Evolutionary conservation across 2,888 invertebrate genomes (phyloP).

Genomic region (Eretmocerus hayati): DNA sequence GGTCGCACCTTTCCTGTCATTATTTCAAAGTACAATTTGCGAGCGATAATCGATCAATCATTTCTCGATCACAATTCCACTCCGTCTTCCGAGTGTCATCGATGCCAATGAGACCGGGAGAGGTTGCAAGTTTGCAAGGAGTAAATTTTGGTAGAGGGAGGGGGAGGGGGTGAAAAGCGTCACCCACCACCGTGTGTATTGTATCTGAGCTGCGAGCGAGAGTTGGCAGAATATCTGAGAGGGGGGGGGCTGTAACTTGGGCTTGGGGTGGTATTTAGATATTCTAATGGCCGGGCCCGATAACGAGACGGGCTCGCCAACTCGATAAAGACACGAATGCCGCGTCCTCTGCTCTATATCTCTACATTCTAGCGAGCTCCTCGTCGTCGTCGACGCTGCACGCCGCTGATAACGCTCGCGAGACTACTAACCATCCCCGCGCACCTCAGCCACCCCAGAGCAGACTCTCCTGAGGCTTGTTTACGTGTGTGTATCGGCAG

Average conservation of each 20-base stretch:
- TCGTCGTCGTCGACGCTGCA: slow-evolving; percentile 38
- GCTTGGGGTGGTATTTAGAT: slow-evolving; percentile 47
- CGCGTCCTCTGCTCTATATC: too few species aligned
- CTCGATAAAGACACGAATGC: slow-evolving; percentile 43
- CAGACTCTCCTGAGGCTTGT: slow-evolving; percentile 9
- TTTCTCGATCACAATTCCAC: too few species aligned
- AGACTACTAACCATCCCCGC: background rate
- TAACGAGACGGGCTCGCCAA: slow-evolving; percentile 45
- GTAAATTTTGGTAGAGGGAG: background rate
- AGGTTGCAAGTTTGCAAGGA: background rate
- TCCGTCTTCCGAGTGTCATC: too few species aligned
- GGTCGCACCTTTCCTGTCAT: too few species aligned
- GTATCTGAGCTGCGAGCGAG: slow-evolving; percentile 15
- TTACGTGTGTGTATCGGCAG: slow-evolving; percentile 9
- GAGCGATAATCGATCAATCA: too few species aligned
- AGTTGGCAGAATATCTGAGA: background rate
- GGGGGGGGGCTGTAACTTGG: slow-evolving; percentile 24
- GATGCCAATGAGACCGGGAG: background rate
- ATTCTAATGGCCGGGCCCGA: slow-evolving; percentile 47
- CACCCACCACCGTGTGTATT: slow-evolving; percentile 6
- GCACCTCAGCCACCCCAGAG: background rate
- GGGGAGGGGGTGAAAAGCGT: background rate
- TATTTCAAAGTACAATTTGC: too few species aligned
- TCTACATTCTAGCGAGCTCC: slow-evolving; percentile 28
- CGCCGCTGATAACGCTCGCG: slow-evolving; percentile 41